Evolutionary conservation across 2,888 invertebrate genomes (phyloP).

Genomic region (Chydorus sphaericus): DNA sequence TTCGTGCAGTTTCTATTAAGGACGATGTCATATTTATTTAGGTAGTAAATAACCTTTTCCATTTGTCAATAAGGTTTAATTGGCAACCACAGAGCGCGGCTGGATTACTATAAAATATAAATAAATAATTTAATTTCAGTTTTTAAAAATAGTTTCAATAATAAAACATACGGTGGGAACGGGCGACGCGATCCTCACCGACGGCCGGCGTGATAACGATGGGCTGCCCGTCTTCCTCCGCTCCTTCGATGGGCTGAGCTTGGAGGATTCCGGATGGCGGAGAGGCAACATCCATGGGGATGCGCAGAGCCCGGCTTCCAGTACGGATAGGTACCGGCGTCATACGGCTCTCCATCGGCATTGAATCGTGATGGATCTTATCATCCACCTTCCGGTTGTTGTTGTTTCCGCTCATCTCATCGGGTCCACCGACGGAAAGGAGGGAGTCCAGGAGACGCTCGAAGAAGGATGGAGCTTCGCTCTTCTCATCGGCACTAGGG

Average conservation of each 20-base stretch:
- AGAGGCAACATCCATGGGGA: not conserved
- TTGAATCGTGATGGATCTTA: not conserved
- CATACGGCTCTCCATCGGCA: not conserved
- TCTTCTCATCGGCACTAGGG: not conserved
- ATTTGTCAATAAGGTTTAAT: not conserved
- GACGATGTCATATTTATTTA: too few species aligned
- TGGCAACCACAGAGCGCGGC: slow-evolving; percentile 10
- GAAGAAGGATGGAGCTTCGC: not conserved
- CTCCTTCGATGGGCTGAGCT: not conserved
- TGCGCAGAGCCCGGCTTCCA: not conserved
- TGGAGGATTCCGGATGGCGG: not conserved
- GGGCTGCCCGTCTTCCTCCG: not conserved
- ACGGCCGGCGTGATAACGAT: too few species aligned
- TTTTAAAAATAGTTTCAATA: not conserved
- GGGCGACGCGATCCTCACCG: not conserved
- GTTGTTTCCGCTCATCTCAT: too few species aligned
- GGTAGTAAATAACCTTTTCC: too few species aligned
- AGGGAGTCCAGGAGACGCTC: not conserved
- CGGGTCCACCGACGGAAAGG: too few species aligned
- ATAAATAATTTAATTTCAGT: not conserved
- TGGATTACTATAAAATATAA: slow-evolving; percentile 12
- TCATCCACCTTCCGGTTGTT: not conserved
- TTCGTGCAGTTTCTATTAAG: too few species aligned
- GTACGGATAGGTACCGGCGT: not conserved
- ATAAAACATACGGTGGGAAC: not conserved